phyloP scores from a whole-genome alignment of 2,888 invertebrate genomes.

The Erannis defoliaria region DNA sequence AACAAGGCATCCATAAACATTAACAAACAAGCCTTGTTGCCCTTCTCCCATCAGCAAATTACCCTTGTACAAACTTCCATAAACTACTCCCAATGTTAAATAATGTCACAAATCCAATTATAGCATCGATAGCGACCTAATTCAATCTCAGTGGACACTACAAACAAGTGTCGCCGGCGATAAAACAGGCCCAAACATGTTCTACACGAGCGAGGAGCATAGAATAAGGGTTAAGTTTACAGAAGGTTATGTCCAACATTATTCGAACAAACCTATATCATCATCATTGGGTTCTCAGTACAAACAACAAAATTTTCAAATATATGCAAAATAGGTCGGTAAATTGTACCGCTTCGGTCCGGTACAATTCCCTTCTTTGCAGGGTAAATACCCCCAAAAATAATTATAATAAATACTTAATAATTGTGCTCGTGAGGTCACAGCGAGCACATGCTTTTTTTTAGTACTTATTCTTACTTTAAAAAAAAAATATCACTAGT shows the following conservation, averaged over 20 bases:
- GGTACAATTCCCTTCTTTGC: too few relatives aligned
- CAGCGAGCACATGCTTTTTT: too few relatives aligned
- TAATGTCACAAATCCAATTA: conserved; percentile 55
- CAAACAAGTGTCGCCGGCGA: conserved; percentile 62
- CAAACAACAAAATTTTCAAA: too few relatives aligned
- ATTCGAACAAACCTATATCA: not conserved
- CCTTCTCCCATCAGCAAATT: conserved; percentile 14
- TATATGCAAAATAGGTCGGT: too few relatives aligned
- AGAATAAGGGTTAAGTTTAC: conserved; percentile 15
- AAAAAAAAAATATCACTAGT: too few relatives aligned
- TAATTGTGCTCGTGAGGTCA: too few relatives aligned
- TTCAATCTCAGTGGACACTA: conserved; percentile 60
- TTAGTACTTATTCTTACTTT: too few relatives aligned
- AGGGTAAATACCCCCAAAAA: too few relatives aligned
- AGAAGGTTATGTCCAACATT: too few relatives aligned
- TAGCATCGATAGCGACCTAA: conserved; percentile 54
- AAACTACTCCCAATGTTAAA: conserved; percentile 31
- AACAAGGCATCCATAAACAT: not conserved
- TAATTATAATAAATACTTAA: too few relatives aligned
- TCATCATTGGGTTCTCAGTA: too few relatives aligned
- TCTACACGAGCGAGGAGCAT: conserved; percentile 37
- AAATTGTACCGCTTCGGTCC: too few relatives aligned
- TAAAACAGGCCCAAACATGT: conserved; percentile 56
- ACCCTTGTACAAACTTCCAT: conserved; percentile 28
- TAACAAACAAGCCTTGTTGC: conserved; percentile 3